phyloP scores from a whole-genome alignment of 2,113 vertebrate species.

The Bucco capensis region DNA sequence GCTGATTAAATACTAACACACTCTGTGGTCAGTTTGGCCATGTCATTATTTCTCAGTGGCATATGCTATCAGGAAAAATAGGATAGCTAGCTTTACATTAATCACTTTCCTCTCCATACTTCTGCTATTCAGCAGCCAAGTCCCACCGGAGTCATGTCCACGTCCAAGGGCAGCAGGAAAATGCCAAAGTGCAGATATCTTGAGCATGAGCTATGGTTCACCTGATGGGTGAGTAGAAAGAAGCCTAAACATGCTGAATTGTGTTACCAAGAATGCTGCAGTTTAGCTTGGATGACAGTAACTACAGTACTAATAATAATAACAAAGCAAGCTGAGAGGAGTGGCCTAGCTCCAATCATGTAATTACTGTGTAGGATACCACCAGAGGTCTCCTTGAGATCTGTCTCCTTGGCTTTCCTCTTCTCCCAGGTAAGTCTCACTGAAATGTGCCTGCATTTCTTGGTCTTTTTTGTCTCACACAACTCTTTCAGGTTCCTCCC shows the following conservation, averaged over 20 bases:
- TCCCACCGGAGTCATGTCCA: not conserved
- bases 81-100: not conserved
- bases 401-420: not conserved
- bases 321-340: not conserved
- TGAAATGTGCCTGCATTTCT: rapidly evolving
- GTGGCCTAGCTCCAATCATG: not conserved
- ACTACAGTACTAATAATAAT: not conserved
- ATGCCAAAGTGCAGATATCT: not conserved
- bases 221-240: not conserved
- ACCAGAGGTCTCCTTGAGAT: not conserved
- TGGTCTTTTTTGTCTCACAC: not conserved
- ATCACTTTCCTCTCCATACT: not conserved
- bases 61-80: not conserved
- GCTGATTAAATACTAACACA: not conserved
- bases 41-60: not conserved
- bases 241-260: not conserved
- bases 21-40: not conserved
- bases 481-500: not conserved
- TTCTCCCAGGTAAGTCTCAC: not conserved
- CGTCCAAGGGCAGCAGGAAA: not conserved
- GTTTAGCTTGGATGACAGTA: not conserved
- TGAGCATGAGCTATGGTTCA: not conserved
- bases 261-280: not conserved
- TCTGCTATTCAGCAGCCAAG: not conserved
- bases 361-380: not conserved